Conservation (phyloP, 2,797 vertebrate genomes). For the Heliangelus exortis region DNA sequence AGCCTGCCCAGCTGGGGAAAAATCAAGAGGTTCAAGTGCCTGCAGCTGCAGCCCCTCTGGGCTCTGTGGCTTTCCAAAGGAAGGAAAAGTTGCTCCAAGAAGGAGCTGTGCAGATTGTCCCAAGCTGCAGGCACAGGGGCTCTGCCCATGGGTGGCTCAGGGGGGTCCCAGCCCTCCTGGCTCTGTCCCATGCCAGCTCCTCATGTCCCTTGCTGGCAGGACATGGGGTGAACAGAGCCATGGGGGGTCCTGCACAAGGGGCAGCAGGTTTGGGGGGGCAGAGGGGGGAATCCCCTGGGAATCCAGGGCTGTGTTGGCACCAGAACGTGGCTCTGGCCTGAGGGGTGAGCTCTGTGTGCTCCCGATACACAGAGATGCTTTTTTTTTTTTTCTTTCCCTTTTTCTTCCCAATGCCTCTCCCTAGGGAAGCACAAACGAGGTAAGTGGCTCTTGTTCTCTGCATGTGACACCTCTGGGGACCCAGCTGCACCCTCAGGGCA, state of each 20-base stretch:
- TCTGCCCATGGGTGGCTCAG: neutral
- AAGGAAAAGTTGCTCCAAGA: neutral
- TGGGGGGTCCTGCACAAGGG: neutral
- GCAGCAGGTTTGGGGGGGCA: neutral
- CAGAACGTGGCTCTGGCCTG: neutral
- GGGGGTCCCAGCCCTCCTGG: neutral
- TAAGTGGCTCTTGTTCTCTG: conserved; percentile 74
- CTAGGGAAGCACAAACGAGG: conserved; percentile 99
- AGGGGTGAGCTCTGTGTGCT: neutral
- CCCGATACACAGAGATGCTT: neutral
- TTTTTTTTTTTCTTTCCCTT: neutral
- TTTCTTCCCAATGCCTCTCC: conserved; percentile 72
- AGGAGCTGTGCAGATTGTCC: neutral
- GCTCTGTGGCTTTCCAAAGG: neutral
- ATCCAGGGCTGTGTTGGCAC: accelerated
- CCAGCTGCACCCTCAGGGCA: accelerated
- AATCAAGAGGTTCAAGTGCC: neutral
- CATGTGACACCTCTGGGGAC: accelerated
- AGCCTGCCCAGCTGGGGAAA: neutral
- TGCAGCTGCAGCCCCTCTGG: neutral
- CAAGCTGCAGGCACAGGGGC: neutral
- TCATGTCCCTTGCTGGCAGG: accelerated
- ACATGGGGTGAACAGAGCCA: neutral
- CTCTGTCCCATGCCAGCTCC: accelerated
- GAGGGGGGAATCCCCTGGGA: neutral